Evolutionary conservation across 30 jellyfish, hydroid and myxozoan genomes (phyloP).

Genomic region (Morbakka virulenta): DNA sequence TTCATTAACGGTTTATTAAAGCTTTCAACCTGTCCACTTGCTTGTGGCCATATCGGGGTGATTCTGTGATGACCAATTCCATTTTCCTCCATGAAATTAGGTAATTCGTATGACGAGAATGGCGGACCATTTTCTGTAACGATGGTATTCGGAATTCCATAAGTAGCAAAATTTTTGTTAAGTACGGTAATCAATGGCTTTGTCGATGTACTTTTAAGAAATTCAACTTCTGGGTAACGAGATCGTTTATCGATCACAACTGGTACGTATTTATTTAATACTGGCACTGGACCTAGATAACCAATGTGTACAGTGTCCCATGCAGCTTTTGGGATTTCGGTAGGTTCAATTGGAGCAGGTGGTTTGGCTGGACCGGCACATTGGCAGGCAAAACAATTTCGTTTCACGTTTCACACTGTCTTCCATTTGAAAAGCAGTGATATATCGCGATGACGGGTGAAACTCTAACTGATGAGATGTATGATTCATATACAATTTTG

Average conservation of each 20-base stretch:
- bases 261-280: constrained; percentile 2
- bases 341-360: constrained; percentile 1
- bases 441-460: neutral
- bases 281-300: constrained; percentile 17
- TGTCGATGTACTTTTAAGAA: neutral
- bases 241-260: constrained; percentile 17
- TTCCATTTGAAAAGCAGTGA: constrained; percentile 1
- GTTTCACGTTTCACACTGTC: neutral
- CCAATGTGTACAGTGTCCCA: constrained; percentile 19
- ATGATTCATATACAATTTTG: constrained; percentile 5
- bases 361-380: constrained; percentile 14
- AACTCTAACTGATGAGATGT: constrained; percentile 17
- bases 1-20: neutral
- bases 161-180: neutral
- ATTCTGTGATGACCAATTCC: neutral
- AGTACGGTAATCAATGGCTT: neutral
- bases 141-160: neutral
- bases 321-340: neutral
- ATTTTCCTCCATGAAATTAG: neutral
- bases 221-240: constrained; percentile 13
- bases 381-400: neutral
- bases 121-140: neutral
- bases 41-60: neutral
- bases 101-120: neutral
- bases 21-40: neutral